Conservation (phyloP, 1,140 invertebrate species). For the Araneus ventricosus region DNA sequence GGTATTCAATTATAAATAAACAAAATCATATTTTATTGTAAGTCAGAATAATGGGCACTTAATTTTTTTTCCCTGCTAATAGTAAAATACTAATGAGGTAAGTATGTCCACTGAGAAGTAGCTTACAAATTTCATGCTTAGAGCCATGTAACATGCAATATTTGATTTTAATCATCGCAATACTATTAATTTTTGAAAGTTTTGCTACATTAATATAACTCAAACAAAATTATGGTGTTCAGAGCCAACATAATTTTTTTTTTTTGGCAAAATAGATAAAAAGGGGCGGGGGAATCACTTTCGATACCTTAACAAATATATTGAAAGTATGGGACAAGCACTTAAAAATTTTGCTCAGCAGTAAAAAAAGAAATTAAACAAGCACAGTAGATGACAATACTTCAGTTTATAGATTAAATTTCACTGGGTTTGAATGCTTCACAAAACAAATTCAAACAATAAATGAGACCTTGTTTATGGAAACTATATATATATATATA, state of each 20-base stretch:
- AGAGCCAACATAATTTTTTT: too few relatives aligned
- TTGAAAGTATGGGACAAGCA: not conserved
- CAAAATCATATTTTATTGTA: not conserved
- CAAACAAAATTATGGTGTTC: too few relatives aligned
- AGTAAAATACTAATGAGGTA: slow-evolving; percentile 24
- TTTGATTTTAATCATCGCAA: not conserved
- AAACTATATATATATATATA: not conserved
- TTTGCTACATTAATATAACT: not conserved
- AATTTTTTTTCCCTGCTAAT: slow-evolving; percentile 3
- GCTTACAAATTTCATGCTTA: not conserved
- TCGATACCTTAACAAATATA: not conserved
- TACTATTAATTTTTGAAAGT: not conserved
- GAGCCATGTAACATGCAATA: not conserved
- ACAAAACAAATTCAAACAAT: not conserved
- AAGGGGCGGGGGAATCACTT: not conserved
- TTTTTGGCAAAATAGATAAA: too few relatives aligned
- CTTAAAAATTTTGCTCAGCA: not conserved
- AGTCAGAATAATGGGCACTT: not conserved
- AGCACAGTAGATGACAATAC: not conserved
- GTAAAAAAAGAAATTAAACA: not conserved
- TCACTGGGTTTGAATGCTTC: not conserved
- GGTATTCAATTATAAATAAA: not conserved
- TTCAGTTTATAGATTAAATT: not conserved
- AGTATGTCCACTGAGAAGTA: not conserved
- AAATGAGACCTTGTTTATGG: not conserved